phyloP scores from a whole-genome alignment of 1,140 invertebrate genomes.

The Helicoverpa armigera region DNA sequence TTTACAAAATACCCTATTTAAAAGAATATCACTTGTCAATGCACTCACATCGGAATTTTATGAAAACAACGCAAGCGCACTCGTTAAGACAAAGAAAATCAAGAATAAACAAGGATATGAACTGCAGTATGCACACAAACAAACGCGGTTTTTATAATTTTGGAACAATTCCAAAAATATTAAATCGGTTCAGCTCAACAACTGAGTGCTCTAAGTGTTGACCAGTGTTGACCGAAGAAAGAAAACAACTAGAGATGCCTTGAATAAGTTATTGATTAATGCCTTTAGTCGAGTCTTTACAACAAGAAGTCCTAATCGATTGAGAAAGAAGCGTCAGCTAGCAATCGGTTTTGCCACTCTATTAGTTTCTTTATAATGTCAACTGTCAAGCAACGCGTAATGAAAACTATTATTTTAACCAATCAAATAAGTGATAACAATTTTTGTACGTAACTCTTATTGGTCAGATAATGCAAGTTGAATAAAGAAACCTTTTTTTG shows the following conservation, averaged over 20 bases:
- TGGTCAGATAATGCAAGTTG: too few species aligned
- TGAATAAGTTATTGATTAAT: background rate
- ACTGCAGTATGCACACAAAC: conserved; percentile 58
- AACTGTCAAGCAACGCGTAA: too few species aligned
- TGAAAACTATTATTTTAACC: too few species aligned
- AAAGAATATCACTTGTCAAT: background rate
- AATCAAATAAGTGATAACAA: too few species aligned
- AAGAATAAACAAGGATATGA: conserved; percentile 53
- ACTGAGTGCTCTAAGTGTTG: background rate
- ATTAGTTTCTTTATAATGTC: background rate
- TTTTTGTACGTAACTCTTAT: too few species aligned
- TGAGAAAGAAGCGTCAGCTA: background rate
- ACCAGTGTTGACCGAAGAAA: conserved; percentile 12
- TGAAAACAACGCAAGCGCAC: conserved; percentile 47
- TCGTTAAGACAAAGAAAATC: conserved; percentile 67
- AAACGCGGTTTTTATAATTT: conserved; percentile 46
- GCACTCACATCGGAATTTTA: background rate
- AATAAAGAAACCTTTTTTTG: background rate
- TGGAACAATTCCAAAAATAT: conserved; percentile 70
- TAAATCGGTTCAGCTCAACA: too few species aligned
- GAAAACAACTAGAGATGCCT: conserved; percentile 16
- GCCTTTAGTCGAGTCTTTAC: conserved; percentile 3
- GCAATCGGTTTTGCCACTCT: background rate
- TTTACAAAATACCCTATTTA: conserved; percentile 27
- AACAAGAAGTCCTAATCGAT: background rate